phyloP scores from a whole-genome alignment of 2,113 vertebrate genomes.

The Dryoscopus gambensis region DNA sequence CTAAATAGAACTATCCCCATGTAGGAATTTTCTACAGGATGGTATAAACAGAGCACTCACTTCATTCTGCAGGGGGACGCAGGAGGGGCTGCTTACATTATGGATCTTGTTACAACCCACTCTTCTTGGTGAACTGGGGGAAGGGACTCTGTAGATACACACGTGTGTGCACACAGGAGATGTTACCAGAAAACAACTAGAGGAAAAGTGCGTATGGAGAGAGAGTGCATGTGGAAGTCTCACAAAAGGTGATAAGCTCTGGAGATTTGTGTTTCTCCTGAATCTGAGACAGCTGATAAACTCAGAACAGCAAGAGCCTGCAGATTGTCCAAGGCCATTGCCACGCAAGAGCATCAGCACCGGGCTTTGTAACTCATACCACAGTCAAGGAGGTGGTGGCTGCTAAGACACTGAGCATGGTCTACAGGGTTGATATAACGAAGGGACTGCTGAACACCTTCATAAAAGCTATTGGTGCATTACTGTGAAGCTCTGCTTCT shows the following conservation, averaged over 20 bases:
- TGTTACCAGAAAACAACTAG: background rate
- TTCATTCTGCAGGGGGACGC: background rate
- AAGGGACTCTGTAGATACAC: background rate
- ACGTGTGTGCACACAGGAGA: background rate
- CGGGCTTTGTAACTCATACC: background rate
- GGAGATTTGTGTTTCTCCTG: background rate
- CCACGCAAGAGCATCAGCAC: background rate
- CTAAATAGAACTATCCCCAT: fast-evolving
- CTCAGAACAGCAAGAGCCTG: background rate
- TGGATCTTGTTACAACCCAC: background rate
- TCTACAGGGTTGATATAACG: background rate
- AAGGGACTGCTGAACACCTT: background rate
- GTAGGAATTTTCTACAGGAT: background rate
- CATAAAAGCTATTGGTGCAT: background rate
- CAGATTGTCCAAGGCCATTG: background rate
- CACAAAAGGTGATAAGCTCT: background rate
- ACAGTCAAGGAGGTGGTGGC: background rate
- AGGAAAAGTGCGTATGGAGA: background rate
- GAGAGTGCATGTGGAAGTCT: background rate
- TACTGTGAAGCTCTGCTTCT: background rate
- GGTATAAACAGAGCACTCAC: background rate
- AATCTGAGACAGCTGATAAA: background rate
- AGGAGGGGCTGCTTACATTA: background rate
- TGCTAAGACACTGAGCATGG: background rate
- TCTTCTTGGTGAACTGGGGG: background rate